Conservation (phyloP, 2,797 vertebrate species). For the Enteromius afrohamiltoni region DNA sequence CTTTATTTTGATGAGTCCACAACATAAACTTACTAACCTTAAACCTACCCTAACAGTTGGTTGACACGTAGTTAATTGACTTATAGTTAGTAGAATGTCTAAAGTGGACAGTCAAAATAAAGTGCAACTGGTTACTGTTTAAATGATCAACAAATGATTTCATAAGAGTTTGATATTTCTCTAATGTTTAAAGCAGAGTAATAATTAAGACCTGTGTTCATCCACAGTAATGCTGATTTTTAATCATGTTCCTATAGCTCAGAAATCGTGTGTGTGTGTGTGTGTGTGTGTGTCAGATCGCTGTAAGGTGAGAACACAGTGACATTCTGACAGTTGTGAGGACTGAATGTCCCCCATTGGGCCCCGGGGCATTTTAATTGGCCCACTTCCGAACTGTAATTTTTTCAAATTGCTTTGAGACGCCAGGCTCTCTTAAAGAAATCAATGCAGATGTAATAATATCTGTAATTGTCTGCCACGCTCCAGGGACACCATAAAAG, state of each 20-base stretch:
- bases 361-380: constrained; percentile 83
- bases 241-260: neutral
- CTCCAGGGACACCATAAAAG: constrained; percentile 83
- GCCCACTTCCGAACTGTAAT: constrained; percentile 84
- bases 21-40: no score
- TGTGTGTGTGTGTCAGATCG: constrained; percentile 20
- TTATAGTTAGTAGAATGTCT: no score
- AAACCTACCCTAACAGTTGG: no score
- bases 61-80: no score
- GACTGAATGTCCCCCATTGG: constrained; percentile 66
- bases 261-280: neutral
- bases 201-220: neutral
- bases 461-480: constrained; percentile 86
- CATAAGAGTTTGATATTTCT: neutral
- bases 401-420: constrained; percentile 86
- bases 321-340: constrained; percentile 75
- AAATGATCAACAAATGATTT: neutral
- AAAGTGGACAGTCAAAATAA: no score
- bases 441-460: constrained; percentile 89
- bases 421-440: constrained; percentile 75
- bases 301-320: constrained; percentile 59
- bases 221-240: neutral
- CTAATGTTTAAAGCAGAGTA: neutral
- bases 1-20: no score
- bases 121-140: neutral